These are phyloP conservation scores for Lepidocolaptes lacrymiger DNA, from an alignment of 2,797 vertebrate genomes.

Conservation along the genomic window DNA sequence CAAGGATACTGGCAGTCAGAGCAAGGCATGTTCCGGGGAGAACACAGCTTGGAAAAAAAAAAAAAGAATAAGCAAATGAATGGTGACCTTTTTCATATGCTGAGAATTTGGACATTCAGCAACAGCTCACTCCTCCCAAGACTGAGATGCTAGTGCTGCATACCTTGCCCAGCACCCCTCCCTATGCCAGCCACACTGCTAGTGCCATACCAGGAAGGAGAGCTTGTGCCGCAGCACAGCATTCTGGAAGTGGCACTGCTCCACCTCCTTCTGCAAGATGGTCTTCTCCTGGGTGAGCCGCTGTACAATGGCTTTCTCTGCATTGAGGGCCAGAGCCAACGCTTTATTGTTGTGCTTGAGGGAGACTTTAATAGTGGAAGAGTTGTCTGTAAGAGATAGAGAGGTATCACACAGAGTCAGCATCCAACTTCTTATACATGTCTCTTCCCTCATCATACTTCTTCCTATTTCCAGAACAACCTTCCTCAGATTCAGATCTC, in stretches of 20 bases:
- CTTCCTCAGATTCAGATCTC: neutral
- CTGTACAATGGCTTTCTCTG: constrained; percentile 45
- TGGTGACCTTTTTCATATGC: neutral
- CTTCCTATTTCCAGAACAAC: neutral
- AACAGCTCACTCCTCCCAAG: neutral
- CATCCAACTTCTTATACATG: neutral
- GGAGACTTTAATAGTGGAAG: constrained; percentile 69
- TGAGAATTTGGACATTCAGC: neutral
- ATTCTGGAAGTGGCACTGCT: constrained; percentile 65
- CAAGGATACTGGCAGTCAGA: neutral
- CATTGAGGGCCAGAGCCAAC: constrained; percentile 72
- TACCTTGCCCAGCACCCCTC: neutral
- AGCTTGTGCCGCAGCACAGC: constrained; percentile 62
- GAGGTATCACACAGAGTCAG: neutral
- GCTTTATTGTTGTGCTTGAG: constrained; percentile 75
- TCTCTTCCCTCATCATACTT: neutral
- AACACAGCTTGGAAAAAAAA: neutral
- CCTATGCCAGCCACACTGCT: neutral
- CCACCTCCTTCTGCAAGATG: constrained; percentile 70
- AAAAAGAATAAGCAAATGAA: neutral
- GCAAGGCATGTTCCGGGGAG: neutral
- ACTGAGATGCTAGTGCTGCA: neutral
- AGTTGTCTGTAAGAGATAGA: constrained; percentile 64
- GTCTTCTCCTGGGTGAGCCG: constrained; percentile 59
- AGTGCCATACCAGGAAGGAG: constrained; percentile 43